Evolutionary conservation across 35 echinoderm and acorn worm genomes (phyloP), one percentile per base, ranked within the genome.

Genomic region (Ptychodera flava): DNA sequence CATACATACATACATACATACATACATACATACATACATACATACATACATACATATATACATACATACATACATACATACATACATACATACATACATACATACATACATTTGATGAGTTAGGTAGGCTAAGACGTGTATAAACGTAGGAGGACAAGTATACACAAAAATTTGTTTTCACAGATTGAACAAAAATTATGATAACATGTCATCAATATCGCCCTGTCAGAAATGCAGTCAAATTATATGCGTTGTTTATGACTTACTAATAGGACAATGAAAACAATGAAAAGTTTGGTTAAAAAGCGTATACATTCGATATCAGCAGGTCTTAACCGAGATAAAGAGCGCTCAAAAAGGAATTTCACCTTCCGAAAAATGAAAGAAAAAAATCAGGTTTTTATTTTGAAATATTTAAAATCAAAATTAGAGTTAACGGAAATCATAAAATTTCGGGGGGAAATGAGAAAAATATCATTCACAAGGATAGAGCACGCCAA

Each of bases 1-100:
- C 45, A 64, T 64, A 64, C 45, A 64, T 64, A 64, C 45, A 64
- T 64, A 64, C 45, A 64, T 64, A 64, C 45, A 64, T 64, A 64
- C 45, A 64, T 64, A 64, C 45, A 64, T 64, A 64, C 45, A 64
- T 64, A 64, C 45, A 64, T 64, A 64, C 45, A 64, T 64, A 64
- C 45, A 64, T 64, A 64, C 45, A 64, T 64, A 64, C 45, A 64
- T 64, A 64, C 45, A 64, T 64, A 64, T 22, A 64, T 64, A 64
- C 45, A 64, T 64, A 64, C 45, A 64, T 64, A 64, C 45, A 64
- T 64, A 64, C 45, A 64, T 64, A 64, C 45, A 64, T 64, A 64
- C 45, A 64, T 64, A 64, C 45, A 64, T 64, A 64, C 45, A 64
- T 64, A 64, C 6, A 22, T 64, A 6, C 45, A 12, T 12, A 64